These are phyloP conservation scores for Drosophila asahinai DNA, from an alignment of 1,140 invertebrate genomes.

Conservation along the genomic window DNA sequence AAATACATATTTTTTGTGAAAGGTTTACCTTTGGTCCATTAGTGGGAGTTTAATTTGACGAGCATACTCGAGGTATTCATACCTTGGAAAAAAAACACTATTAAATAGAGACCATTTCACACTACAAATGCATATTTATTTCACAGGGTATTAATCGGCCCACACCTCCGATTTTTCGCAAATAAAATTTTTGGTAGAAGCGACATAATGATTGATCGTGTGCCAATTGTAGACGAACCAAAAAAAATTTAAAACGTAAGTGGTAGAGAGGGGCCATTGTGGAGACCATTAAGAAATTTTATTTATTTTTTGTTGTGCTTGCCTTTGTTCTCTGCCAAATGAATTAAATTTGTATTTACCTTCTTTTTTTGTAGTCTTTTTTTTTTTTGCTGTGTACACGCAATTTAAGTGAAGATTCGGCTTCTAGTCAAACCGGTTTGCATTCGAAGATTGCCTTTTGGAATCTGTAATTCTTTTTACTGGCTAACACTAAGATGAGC, in stretches of 20 bases:
- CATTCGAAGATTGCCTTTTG: background rate
- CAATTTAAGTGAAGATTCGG: conserved; percentile 51
- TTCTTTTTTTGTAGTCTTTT: conserved; percentile 6
- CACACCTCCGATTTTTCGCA: background rate
- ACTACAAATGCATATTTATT: background rate
- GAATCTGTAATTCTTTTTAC: conserved; percentile 26
- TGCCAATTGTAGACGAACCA: conserved; percentile 33
- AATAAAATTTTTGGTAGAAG: conserved; percentile 15
- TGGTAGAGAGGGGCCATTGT: conserved; percentile 4
- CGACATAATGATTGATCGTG: conserved; percentile 65
- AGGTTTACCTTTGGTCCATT: conserved; percentile 5
- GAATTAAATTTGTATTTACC: conserved; percentile 45
- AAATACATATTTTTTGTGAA: conserved; percentile 45
- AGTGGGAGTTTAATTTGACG: conserved; percentile 17
- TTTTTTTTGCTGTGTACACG: conserved; percentile 14
- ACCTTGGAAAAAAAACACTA: background rate
- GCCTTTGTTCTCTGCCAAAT: conserved; percentile 37
- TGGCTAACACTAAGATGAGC: background rate
- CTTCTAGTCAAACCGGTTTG: conserved; percentile 55
- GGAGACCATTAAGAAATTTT: conserved; percentile 39
- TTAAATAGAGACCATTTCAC: background rate
- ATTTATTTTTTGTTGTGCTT: conserved; percentile 19
- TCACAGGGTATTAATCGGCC: conserved; percentile 24
- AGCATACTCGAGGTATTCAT: background rate
- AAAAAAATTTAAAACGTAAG: conserved; percentile 1